phyloP scores from a whole-genome alignment of 1,140 invertebrate species.

The Chironomus tepperi region DNA sequence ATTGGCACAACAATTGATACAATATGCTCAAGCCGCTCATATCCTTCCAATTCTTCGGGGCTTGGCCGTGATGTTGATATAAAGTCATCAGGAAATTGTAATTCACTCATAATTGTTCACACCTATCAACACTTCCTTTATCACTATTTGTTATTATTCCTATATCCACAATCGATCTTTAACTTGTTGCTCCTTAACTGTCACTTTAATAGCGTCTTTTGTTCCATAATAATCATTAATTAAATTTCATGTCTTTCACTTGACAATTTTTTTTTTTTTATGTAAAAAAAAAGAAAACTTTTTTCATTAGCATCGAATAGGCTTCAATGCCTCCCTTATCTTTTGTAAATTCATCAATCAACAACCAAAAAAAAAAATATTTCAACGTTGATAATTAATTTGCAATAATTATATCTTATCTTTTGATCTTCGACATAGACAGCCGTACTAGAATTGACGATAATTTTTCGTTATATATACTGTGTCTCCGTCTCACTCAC shows the following conservation, averaged over 20 bases:
- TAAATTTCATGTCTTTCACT: too few species aligned
- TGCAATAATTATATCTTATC: neutral
- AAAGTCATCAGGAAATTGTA: neutral
- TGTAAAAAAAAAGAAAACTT: too few species aligned
- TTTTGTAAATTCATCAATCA: constrained; percentile 14
- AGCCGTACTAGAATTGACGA: neutral
- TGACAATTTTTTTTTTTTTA: too few species aligned
- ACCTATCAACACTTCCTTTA: neutral
- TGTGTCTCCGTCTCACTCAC: too few species aligned
- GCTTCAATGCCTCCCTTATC: neutral
- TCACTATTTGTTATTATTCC: neutral
- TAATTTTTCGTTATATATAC: neutral
- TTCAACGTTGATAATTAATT: neutral
- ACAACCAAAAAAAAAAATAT: neutral
- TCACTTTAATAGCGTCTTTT: too few species aligned
- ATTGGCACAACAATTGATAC: constrained; percentile 68
- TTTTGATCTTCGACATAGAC: neutral
- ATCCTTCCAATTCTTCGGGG: neutral
- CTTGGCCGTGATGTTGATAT: neutral
- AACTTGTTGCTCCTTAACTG: too few species aligned
- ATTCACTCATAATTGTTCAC: constrained; percentile 13
- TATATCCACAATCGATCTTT: neutral
- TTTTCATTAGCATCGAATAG: too few species aligned
- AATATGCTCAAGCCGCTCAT: constrained; percentile 32
- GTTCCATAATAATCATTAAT: too few species aligned